Evolutionary conservation across 2,113 vertebrate species (phyloP), one percentile per base, ranked within the genome.

Genomic region (Eupsittula cactorum): DNA sequence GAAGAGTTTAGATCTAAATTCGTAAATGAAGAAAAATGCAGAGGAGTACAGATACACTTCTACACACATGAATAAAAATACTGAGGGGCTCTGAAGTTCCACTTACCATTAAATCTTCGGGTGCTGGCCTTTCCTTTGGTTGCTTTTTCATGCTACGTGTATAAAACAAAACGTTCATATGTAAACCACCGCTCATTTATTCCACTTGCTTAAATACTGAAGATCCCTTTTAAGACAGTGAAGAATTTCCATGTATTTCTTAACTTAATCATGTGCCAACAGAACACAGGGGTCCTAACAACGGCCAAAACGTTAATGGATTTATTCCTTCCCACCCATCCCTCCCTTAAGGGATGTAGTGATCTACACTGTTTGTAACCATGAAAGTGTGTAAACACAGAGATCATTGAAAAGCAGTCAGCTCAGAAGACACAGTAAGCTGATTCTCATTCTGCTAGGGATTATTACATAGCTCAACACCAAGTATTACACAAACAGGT

Each of bases 21-120:
- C 27, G 74, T 46, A n/a, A 46, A 49, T 31, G 25, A 9, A 47
- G 39, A 59, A 86, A 93, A 87, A 82, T 2, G n/a, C 37, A 69
- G n/a, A 46, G 71, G 62, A n/a, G 39, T 67, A 13, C 1, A 12
- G 20, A 55, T 16, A 25, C 1, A 29, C 10, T 57, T 73, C 18
- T 15, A 14, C 3, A n/a, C 9, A 64, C 29, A 50, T 4, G 15
- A 60, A 47, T 25, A 35, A 78, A 70, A 85, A 78, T 2, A 44
- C 5, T 2, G 69, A 75, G 41, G 47, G 35, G 65, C 52, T 90
- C 53, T 10, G 47, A 83, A 78, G 63, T 31, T 78, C 18, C 79
- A 97, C 99, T 99, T 95, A 99, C 99, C 99, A 99, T 99, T 86
- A 99, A 96, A 95, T 99, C 99, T 97, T 99, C 99, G 5, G 99